Conservation (phyloP, 2,888 invertebrate genomes). For the Portevinia maculata region DNA sequence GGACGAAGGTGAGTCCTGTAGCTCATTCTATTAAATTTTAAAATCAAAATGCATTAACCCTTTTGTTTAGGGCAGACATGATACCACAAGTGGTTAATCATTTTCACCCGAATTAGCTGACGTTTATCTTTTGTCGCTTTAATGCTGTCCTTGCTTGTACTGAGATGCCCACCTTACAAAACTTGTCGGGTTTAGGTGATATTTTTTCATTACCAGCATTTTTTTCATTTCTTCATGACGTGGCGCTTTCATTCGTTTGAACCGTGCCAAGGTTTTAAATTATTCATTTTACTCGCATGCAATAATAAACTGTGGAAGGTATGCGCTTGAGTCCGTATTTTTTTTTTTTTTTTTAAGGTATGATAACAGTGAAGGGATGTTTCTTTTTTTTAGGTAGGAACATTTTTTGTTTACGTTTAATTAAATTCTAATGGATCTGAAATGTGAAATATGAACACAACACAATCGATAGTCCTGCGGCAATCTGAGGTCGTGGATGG, state of each 20-base stretch:
- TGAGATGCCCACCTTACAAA: no score
- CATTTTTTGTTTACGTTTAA: no score
- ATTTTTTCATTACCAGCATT: slow-evolving; percentile 3
- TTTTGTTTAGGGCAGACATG: neutral
- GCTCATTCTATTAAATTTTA: neutral
- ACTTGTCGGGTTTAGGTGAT: neutral
- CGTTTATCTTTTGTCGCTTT: no score
- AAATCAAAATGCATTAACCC: slow-evolving; percentile 1
- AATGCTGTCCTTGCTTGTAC: no score
- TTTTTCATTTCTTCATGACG: neutral
- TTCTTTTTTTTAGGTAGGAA: neutral
- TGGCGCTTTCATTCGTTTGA: neutral
- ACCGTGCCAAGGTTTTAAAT: neutral
- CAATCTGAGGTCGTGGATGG: no score
- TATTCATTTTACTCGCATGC: neutral
- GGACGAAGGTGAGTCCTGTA: neutral
- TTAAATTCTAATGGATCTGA: no score
- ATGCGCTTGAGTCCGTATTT: neutral
- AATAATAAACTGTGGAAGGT: neutral
- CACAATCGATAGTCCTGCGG: no score
- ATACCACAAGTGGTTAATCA: neutral
- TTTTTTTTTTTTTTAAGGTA: neutral
- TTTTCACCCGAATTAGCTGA: neutral
- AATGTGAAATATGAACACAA: no score
- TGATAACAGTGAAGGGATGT: neutral